Evolutionary conservation across 2,888 invertebrate species (phyloP), one percentile per base, ranked within the genome.

Genomic region (Sepioteuthis lessoniana): DNA sequence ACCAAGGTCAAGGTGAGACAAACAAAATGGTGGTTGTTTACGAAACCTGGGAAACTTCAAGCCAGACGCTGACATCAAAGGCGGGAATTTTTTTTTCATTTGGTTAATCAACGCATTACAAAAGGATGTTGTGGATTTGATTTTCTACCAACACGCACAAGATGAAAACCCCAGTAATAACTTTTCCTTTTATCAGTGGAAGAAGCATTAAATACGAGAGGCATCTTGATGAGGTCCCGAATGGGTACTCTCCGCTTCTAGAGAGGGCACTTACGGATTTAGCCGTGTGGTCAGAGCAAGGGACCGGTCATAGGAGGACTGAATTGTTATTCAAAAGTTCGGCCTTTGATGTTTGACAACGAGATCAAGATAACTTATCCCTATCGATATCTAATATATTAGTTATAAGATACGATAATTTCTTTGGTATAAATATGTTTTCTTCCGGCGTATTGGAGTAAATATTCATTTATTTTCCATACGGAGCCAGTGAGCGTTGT

Each of bases 71-170:
- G n/a, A 76, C 76, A 35, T 76, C 76, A 76, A 76, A 76, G 76
- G 76, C n/a, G n/a, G 76, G n/a, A 76, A 76, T 5, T 35, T 76
- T 76, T 76, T 76, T n/a, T 35, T 76, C 76, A 35, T 76, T 76
- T 76, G 35, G 76, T 8, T n/a, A 76, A 76, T 76, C 76, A 35
- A 76, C 35, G 35, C 35, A 76, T 76, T 76, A 76, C 76, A 76
- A 76, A 76, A 76, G 76, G 76, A 76, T 76, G 35, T 76, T 76
- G 76, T 76, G 76, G 76, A 76, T 76, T 76, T 76, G 76, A 76
- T 76, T 76, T 76, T 76, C 76, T 76, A 16, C n/a, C 35, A 76
- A 76, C 76, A n/a, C n/a, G 76, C 76, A 76, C 76, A 76, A n/a
- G 76, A 76, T 76, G 76, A 76, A 76, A 60, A 76, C 76, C n/a